Evolutionary conservation across 2,888 invertebrate genomes (phyloP).

Genomic region (Meteorus cinctellus): DNA sequence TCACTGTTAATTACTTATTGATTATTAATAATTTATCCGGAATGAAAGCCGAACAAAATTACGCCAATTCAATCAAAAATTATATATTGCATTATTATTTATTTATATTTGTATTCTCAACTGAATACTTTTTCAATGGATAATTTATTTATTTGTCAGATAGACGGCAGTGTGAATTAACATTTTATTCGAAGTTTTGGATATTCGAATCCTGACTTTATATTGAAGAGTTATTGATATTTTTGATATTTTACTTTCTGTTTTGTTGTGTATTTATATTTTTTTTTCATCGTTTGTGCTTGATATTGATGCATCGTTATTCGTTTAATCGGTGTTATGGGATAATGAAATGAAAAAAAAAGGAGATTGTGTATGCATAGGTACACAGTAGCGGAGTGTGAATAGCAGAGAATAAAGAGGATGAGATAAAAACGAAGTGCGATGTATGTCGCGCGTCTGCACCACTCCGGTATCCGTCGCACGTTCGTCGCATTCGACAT

Average conservation of each 20-base stretch:
- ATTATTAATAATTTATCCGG: background rate
- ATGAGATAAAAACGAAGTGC: background rate
- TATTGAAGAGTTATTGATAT: background rate
- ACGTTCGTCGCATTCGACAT: conserved; percentile 53
- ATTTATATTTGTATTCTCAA: background rate
- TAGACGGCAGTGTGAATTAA: background rate
- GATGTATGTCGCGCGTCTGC: conserved; percentile 39
- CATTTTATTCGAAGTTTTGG: background rate
- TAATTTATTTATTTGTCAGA: background rate
- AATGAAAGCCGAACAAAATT: too few relatives aligned
- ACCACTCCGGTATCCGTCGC: conserved; percentile 51
- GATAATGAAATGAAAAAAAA: background rate
- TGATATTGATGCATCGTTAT: background rate
- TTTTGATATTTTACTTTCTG: conserved; percentile 9
- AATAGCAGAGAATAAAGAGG: background rate
- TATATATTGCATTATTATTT: background rate
- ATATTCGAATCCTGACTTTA: background rate
- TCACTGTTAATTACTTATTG: background rate
- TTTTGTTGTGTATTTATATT: conserved; percentile 7
- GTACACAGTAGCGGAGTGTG: background rate
- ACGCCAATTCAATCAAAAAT: background rate
- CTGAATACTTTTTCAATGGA: background rate
- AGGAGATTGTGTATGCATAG: background rate
- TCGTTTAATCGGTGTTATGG: background rate
- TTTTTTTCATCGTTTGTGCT: background rate